Evolutionary conservation across 35 echinoderm and acorn worm species (phyloP), one percentile per base, ranked within the genome.

Genomic region (Apostichopus japonicus): DNA sequence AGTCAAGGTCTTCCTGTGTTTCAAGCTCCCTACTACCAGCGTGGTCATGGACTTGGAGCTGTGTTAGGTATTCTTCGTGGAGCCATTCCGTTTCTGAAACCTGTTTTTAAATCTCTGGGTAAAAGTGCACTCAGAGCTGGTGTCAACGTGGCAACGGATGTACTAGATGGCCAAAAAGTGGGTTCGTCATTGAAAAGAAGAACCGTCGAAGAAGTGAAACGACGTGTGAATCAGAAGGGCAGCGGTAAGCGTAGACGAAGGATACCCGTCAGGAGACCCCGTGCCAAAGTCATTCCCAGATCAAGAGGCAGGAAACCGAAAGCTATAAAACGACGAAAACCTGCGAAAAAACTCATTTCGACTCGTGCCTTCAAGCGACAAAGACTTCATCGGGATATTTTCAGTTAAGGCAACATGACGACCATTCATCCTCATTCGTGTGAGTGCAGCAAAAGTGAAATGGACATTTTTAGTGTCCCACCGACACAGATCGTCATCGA

Each of bases 401-500:
- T 53, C 14, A 5, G 54, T 58, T 84, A 55, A 58, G 4, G 1
- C 27, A 84, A 13, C 5, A 54, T 70, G 25, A 25, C 25, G 25
- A 25, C 25, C 25, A 25, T 25, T 25, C 25, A 25, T 25, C 25
- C 25, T 25, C 25, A 25, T 25, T 25, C 25, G 25, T 25, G 25
- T 25, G 25, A 25, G 25, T 25, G 25, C 25, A 25, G 77, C 22
- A 86, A 91, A 77, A 91, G 92, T 6, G 79, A 96, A 91, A 71
- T 93, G 58, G 95, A 96, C 79, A 67, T 94, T 9, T 96, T 93
- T 25, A 78, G 62, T 5, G 65, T 93, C 0, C 92, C 92, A 8
- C 54, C 54, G 7, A 95, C 91, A 1, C 94, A 92, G 71, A 70
- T 84, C 6, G 77, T 53, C 58, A 55, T 93, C 0, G 22, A 67